These are phyloP conservation scores for Menidia beryllina DNA, from an alignment of 2,113 vertebrate genomes.

Conservation along the genomic window DNA sequence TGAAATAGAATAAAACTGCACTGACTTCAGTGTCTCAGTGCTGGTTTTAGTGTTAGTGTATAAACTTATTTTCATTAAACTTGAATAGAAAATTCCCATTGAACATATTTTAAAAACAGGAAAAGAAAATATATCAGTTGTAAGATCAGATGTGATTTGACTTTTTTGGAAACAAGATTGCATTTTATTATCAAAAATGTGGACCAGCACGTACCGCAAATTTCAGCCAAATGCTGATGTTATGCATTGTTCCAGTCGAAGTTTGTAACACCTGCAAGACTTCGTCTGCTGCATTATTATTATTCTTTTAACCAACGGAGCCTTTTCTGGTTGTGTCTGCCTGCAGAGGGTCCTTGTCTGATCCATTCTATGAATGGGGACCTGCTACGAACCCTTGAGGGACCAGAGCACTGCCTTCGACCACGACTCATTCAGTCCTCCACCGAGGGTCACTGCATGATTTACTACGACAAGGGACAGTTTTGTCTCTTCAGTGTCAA, in stretches of 20 bases:
- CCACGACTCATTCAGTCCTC: slow-evolving; percentile 94
- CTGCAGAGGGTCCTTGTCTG: slow-evolving; percentile 94
- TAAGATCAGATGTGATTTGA: too few species aligned
- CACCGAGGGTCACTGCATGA: slow-evolving; percentile 92
- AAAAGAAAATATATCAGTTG: too few species aligned
- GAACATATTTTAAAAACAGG: too few species aligned
- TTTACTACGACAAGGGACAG: slow-evolving; percentile 93
- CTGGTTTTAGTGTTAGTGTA: too few species aligned
- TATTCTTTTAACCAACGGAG: background rate
- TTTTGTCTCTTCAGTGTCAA: slow-evolving; percentile 96
- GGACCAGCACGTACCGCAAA: background rate
- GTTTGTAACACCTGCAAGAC: background rate
- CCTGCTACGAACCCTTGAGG: slow-evolving; percentile 92
- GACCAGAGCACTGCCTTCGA: slow-evolving; percentile 83
- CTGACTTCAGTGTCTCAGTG: too few species aligned
- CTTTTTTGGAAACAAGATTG: background rate
- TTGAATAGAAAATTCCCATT: too few species aligned
- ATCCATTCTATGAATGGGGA: slow-evolving; percentile 99
- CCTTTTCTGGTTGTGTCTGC: background rate
- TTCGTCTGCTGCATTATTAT: background rate
- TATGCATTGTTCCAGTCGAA: background rate
- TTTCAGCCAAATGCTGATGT: background rate
- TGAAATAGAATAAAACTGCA: too few species aligned
- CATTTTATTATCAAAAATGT: background rate
- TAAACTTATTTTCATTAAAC: too few species aligned